Evolutionary conservation across 35 echinoderm and acorn worm species (phyloP).

Genomic region (Heliocidaris tuberculata): DNA sequence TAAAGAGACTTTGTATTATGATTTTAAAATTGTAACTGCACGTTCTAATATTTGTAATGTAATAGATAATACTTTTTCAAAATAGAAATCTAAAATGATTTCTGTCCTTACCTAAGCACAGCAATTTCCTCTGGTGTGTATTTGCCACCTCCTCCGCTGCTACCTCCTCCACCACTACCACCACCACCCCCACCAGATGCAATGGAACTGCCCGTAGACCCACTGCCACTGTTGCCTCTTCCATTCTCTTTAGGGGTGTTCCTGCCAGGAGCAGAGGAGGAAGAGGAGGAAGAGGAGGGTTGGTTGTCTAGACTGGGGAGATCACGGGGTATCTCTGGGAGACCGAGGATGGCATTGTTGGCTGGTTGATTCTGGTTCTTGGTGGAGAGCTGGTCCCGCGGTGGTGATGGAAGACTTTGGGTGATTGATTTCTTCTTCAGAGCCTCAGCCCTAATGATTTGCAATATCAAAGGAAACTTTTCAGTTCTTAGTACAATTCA

Average conservation of each 20-base stretch:
- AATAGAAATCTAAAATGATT: too few relatives aligned
- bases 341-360: not conserved
- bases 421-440: slow-evolving; percentile 69
- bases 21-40: too few relatives aligned
- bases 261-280: slow-evolving; percentile 15
- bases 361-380: not conserved
- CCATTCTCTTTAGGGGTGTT: slow-evolving; percentile 4
- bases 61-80: too few relatives aligned
- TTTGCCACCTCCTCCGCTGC: slow-evolving; percentile 73
- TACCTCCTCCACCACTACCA: slow-evolving; percentile 56
- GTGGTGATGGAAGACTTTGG: slow-evolving; percentile 84
- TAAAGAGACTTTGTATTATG: too few relatives aligned
- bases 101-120: slow-evolving; percentile 67
- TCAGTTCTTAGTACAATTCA: not conserved
- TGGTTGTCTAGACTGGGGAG: slow-evolving; percentile 38
- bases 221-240: slow-evolving; percentile 19
- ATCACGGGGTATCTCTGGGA: slow-evolving; percentile 33
- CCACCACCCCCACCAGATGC: slow-evolving; percentile 61
- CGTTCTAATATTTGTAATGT: too few relatives aligned
- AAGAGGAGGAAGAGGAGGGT: not conserved
- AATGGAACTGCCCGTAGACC: not conserved
- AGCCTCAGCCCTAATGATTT: slow-evolving; percentile 74
- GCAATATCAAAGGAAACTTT: not conserved
- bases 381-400: slow-evolving; percentile 43
- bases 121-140: slow-evolving; percentile 88